phyloP scores from a whole-genome alignment of 1,140 invertebrate genomes.

The Glomeris maerens region DNA sequence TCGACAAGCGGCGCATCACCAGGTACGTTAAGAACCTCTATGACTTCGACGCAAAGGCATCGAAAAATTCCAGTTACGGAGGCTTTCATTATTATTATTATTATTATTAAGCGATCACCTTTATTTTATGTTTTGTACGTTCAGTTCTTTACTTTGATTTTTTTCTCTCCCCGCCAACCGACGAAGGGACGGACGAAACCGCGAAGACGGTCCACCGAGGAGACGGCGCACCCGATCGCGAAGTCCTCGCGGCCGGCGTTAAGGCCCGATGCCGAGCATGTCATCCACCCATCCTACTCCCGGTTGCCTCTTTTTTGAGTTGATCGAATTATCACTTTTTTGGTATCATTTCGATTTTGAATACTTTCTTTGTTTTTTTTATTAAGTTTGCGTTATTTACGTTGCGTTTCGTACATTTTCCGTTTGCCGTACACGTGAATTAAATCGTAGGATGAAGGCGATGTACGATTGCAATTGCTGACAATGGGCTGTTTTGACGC shows the following conservation, averaged over 20 bases:
- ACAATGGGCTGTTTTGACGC: neutral
- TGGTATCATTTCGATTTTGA: neutral
- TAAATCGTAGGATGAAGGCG: neutral
- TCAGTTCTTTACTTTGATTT: conserved; percentile 15
- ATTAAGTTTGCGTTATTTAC: neutral
- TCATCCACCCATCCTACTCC: too few species aligned
- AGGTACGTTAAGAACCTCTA: conserved; percentile 43
- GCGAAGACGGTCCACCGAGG: neutral
- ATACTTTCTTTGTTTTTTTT: neutral
- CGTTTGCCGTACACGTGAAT: neutral
- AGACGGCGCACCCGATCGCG: too few species aligned
- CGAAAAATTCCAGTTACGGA: neutral
- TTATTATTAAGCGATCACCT: conserved; percentile 9
- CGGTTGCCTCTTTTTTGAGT: too few species aligned
- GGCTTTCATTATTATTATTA: neutral
- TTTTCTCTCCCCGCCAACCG: neutral
- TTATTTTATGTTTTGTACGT: conserved; percentile 13
- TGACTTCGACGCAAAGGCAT: neutral
- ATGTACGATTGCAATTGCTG: neutral
- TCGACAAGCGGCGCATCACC: conserved; percentile 74
- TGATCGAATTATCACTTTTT: neutral
- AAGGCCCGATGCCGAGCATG: too few species aligned
- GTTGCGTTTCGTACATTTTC: too few species aligned
- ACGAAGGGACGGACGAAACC: neutral
- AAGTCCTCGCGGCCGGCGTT: too few species aligned